Percentiles rank a stretch among this genome's conserved stretches.
Evolutionary conservation across 2,888 invertebrate species (phyloP).

Genomic region (Drosophila stalkeri): DNA sequence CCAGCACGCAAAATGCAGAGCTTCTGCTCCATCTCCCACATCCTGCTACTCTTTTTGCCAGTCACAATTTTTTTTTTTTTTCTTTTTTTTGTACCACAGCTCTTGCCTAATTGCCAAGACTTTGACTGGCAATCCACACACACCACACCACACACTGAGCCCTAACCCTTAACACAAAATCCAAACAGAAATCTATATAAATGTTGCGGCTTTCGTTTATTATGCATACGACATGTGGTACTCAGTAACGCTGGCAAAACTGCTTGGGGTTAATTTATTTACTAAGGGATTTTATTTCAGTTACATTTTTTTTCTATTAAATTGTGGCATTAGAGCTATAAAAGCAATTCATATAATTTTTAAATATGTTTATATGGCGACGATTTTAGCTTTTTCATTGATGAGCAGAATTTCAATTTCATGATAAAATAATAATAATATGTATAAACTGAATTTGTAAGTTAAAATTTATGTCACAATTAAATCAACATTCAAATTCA

Average conservation of each 20-base stretch:
- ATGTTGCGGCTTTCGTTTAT: conserved; percentile 50
- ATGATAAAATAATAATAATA: no score
- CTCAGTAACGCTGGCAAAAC: conserved; percentile 40
- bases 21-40: neutral
- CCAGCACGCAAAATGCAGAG: conserved; percentile 21
- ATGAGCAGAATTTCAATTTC: neutral
- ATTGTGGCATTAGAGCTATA: neutral
- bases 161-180: conserved; percentile 12
- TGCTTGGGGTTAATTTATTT: conserved; percentile 36
- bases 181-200: conserved; percentile 50
- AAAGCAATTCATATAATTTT: neutral
- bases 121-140: conserved; percentile 45
- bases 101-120: conserved; percentile 73
- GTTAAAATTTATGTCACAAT: neutral
- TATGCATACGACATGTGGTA: conserved; percentile 65
- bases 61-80: conserved; percentile 16
- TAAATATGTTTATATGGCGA: neutral
- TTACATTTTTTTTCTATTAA: neutral
- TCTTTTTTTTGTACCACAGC: conserved; percentile 29
- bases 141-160: neutral
- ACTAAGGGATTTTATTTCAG: conserved; percentile 8
- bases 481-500: neutral
- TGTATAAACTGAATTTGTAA: neutral
- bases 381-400: neutral
- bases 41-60: conserved; percentile 4